Base-by-base conservation (phyloP, 1,140 invertebrate genomes). In the Yoshiicerus persimilis region DNA sequence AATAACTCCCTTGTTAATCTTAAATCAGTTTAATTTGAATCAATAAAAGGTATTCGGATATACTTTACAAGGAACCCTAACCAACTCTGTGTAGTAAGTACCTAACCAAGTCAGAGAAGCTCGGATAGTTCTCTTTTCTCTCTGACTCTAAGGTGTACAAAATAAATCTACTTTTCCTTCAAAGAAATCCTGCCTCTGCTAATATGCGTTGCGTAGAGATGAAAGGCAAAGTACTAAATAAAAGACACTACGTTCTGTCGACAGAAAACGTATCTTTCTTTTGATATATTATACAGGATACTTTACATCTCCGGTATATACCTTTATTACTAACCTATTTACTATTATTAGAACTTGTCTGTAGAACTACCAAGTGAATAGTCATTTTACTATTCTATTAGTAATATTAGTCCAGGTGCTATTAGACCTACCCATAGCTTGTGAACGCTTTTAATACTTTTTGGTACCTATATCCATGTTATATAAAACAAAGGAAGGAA, bases 21-120 rank as follows among this genome's bases (percentile, higher is more conserved):
- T 86, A 86, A 86, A 86, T 86, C 85, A 86, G 85, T 86, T 86
- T 86, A 86, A 86, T 86, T 70, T 70, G 47, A 70, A 64, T 86
- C 56, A 70, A 66, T 86, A 86, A 86, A n/a, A 86, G 56, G 56
- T 38, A 80, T 20, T 32, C 27, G 20, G 62, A 9, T 75, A 38
- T 80, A 80, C 16, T 36, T 36, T n/a, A 34, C 66, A 30, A 30
- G 23, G 27, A 32, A 70, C 9, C 13, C 1, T 70, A 30, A 30
- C 25, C 13, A 70, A 30, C 66, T 13, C 5, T 20, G 41, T 56
- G 20, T n/a, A 56, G 16, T 16, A 4, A n/a, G 47, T 5, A 56
- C 20, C 47, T 16, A 56, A 56, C 47, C 47, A 56, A n/a, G 47
- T 56, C 47, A 56, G n/a, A 56, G 5, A 56, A n/a, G n/a, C 41